These are phyloP conservation scores for Zosterops pallidus DNA, from an alignment of 2,113 vertebrate genomes.

Conservation along the genomic window DNA sequence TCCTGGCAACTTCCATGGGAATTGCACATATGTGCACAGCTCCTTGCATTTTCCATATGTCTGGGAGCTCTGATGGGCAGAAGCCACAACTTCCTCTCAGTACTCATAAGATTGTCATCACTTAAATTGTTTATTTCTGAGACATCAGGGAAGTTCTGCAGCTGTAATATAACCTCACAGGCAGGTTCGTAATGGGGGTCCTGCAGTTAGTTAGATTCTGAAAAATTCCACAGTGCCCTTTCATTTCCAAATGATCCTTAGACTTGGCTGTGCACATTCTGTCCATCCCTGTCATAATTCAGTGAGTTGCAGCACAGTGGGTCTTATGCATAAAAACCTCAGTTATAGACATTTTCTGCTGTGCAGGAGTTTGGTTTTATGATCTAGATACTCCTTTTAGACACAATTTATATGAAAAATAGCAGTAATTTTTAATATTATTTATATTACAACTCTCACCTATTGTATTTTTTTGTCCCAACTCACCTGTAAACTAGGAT, in stretches of 20 bases:
- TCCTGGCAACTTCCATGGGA: neutral
- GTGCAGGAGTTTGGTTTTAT: neutral
- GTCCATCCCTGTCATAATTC: neutral
- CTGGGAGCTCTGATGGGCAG: neutral
- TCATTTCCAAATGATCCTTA: neutral
- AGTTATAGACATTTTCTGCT: neutral
- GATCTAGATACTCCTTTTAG: neutral
- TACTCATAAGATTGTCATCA: neutral
- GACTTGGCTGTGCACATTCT: neutral
- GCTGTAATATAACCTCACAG: neutral
- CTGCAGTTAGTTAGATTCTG: neutral
- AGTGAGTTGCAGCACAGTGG: neutral
- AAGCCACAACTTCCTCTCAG: neutral
- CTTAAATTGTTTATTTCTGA: neutral
- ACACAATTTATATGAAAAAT: neutral
- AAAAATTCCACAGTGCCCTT: neutral
- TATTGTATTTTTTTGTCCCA: neutral
- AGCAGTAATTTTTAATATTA: neutral
- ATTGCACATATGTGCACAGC: neutral
- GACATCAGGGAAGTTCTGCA: neutral
- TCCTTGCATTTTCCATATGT: neutral
- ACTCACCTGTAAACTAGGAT: neutral
- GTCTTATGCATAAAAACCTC: neutral
- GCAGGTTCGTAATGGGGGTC: neutral
- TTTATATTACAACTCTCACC: neutral